A percentile compares a stretch with the other conserved stretches of the same genome.
Evolutionary conservation across 1,140 invertebrate genomes (phyloP).

Genomic region (Frieseomelitta varia): DNA sequence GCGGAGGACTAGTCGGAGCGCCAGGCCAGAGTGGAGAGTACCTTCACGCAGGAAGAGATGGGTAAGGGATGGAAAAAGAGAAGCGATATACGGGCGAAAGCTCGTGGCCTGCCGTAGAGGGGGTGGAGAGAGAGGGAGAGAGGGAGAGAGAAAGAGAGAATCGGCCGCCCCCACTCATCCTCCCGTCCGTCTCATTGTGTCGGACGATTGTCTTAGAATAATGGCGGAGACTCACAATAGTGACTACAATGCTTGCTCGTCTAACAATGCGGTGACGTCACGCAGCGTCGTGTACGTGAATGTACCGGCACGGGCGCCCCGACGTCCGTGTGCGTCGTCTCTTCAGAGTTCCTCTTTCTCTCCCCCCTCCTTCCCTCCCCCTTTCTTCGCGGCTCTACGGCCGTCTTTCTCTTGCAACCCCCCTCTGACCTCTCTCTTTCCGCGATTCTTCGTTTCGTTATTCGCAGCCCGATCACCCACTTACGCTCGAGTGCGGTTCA

Average conservation of each 20-base stretch:
- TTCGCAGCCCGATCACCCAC: slow-evolving; percentile 60
- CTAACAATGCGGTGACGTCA: slow-evolving; percentile 83
- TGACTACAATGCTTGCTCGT: slow-evolving; percentile 83
- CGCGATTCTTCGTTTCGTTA: slow-evolving; percentile 75
- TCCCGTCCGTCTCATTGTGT: slow-evolving; percentile 82
- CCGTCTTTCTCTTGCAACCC: slow-evolving; percentile 55
- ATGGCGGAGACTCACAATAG: slow-evolving; percentile 83
- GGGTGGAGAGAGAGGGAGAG: background rate
- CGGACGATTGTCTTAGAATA: slow-evolving; percentile 84
- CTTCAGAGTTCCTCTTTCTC: slow-evolving; percentile 70
- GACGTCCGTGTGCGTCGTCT: slow-evolving; percentile 77
- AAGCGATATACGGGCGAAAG: slow-evolving; percentile 26
- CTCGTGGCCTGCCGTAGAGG: background rate
- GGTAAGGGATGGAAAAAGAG: slow-evolving; percentile 39
- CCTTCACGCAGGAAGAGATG: slow-evolving; percentile 40
- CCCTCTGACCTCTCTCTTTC: slow-evolving; percentile 44
- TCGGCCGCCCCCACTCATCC: slow-evolving; percentile 79
- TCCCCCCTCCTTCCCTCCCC: slow-evolving; percentile 49
- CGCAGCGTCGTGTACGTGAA: slow-evolving; percentile 78
- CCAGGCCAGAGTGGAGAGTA: slow-evolving; percentile 26
- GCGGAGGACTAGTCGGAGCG: slow-evolving; percentile 21
- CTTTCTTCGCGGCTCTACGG: slow-evolving; percentile 47
- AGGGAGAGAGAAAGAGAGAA: slow-evolving; percentile 66
- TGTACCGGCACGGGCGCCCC: slow-evolving; percentile 75
- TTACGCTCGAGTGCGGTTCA: slow-evolving; percentile 57